Evolutionary conservation across 2,888 invertebrate genomes (phyloP).

Genomic region (Acrobasis suavella): DNA sequence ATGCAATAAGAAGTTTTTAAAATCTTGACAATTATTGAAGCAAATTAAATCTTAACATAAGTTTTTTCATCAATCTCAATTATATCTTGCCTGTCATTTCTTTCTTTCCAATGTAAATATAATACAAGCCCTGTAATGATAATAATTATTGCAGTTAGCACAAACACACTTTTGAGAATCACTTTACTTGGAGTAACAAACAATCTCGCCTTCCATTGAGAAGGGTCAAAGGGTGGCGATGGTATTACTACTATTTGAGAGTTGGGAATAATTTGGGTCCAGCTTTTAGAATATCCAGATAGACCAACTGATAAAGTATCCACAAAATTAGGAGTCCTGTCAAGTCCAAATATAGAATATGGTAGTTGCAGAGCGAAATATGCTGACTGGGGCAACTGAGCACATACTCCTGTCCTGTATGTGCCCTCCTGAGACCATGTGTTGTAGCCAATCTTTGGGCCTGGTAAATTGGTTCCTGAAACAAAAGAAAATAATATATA

Average conservation of each 20-base stretch:
- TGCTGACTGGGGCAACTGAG: slow-evolving; percentile 95
- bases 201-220: slow-evolving; percentile 93
- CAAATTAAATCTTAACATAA: slow-evolving; percentile 66
- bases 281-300: slow-evolving; percentile 86
- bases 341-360: slow-evolving; percentile 98
- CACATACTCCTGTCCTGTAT: slow-evolving; percentile 89
- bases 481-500: slow-evolving; percentile 30
- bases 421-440: slow-evolving; percentile 95
- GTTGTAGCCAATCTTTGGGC: slow-evolving; percentile 92
- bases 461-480: slow-evolving; percentile 92
- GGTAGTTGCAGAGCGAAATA: slow-evolving; percentile 97
- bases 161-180: slow-evolving; percentile 94
- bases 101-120: slow-evolving; percentile 95
- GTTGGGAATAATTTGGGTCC: slow-evolving; percentile 98
- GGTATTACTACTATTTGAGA: slow-evolving; percentile 98
- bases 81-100: slow-evolving; percentile 72
- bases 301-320: slow-evolving; percentile 92
- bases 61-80: slow-evolving; percentile 75
- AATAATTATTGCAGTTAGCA: slow-evolving; percentile 92
- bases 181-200: slow-evolving; percentile 97
- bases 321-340: slow-evolving; percentile 98
- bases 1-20: no score
- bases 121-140: slow-evolving; percentile 93
- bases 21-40: no score
- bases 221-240: slow-evolving; percentile 88